Evolutionary conservation across 2,113 vertebrate species (phyloP).

Genomic region (Microcebus tavaratra): DNA sequence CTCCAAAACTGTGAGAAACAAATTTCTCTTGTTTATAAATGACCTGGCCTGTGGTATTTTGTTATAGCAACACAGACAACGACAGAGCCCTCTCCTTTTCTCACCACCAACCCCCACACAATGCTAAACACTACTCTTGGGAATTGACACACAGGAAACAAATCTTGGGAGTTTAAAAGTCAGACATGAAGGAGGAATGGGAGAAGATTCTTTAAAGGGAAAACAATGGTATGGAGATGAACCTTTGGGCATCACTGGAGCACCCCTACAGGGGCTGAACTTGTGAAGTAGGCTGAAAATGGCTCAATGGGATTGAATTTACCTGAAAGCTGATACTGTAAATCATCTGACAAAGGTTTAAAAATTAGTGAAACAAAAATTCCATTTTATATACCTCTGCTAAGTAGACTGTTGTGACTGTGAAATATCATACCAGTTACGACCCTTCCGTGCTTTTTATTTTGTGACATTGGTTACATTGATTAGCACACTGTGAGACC

Average conservation of each 20-base stretch:
- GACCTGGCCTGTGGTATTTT: background rate
- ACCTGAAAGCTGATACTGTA: background rate
- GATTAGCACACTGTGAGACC: background rate
- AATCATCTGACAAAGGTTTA: background rate
- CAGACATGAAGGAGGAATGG: background rate
- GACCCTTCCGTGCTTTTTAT: background rate
- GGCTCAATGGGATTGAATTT: background rate
- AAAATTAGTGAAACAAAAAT: constrained; percentile 3
- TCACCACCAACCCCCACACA: background rate
- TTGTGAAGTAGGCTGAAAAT: background rate
- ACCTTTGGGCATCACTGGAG: background rate
- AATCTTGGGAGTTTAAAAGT: background rate
- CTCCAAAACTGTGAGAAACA: too few species aligned
- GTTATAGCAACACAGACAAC: background rate
- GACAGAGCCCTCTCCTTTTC: background rate
- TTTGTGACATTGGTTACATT: constrained; percentile 53
- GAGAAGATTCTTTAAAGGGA: background rate
- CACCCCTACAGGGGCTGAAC: background rate
- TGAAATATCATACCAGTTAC: constrained; percentile 40
- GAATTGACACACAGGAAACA: background rate
- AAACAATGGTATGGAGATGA: background rate
- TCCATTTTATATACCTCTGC: background rate
- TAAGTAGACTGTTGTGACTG: background rate
- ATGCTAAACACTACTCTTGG: background rate
- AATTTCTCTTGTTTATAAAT: too few species aligned